These are phyloP conservation scores for Morinoia aosen DNA, from an alignment of 2,888 invertebrate genomes.

Conservation along the genomic window DNA sequence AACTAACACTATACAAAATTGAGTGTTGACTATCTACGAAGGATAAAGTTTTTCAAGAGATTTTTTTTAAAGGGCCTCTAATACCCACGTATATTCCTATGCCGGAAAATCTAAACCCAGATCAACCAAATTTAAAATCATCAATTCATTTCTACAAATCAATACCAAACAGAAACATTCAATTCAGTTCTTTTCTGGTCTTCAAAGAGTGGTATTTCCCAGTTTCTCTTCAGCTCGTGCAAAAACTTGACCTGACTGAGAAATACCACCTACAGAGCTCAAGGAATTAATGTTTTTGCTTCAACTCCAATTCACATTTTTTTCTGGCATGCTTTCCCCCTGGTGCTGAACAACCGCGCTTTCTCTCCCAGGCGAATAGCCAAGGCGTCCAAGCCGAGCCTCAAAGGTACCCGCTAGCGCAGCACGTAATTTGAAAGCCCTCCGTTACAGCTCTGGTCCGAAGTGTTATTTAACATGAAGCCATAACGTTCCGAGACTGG, in stretches of 20 bases:
- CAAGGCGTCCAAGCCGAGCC: not conserved
- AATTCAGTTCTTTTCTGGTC: no score
- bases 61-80: no score
- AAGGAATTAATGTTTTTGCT: not conserved
- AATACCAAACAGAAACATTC: no score
- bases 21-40: no score
- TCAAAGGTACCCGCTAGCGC: not conserved
- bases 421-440: not conserved
- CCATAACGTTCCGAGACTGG: constrained; percentile 26
- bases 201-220: no score
- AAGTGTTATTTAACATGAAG: constrained; percentile 30
- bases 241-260: not conserved
- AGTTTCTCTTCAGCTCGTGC: not conserved
- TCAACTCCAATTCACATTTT: not conserved
- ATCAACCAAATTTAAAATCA: no score
- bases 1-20: no score
- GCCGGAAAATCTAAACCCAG: no score
- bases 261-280: not conserved
- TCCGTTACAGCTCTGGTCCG: not conserved
- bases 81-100: no score
- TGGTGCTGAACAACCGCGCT: not conserved
- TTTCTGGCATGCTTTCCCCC: not conserved
- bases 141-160: no score
- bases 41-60: no score
- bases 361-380: not conserved